A percentile compares a stretch with the other conserved stretches of the same genome.
Conservation (phyloP, 2,797 vertebrate species). For the Chloroceryle inda region DNA sequence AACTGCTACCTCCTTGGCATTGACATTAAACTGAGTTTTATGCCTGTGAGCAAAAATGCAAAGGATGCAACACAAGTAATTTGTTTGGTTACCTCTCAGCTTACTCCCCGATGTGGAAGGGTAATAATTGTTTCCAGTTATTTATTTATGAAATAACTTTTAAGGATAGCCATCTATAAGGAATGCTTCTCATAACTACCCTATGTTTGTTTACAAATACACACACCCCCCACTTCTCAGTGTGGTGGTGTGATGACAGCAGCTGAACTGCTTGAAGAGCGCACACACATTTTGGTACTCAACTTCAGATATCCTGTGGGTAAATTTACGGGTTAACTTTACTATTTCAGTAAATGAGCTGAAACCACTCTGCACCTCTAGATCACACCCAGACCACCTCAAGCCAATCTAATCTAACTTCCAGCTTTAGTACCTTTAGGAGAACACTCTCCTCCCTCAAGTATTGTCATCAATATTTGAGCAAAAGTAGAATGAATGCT, state of each 20-base stretch:
- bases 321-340: background rate
- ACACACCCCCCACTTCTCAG: background rate
- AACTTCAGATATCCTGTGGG: background rate
- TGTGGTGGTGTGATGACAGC: background rate
- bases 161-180: background rate
- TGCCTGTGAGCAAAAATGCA: background rate
- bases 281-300: background rate
- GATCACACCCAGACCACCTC: rapidly evolving
- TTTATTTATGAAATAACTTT: background rate
- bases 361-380: background rate
- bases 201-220: background rate
- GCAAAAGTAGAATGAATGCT: background rate
- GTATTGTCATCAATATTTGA: background rate
- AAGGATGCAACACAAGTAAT: background rate
- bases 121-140: background rate
- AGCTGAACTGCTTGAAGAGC: background rate
- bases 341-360: background rate
- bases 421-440: background rate
- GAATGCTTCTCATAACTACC: background rate
- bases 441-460: background rate
- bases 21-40: background rate
- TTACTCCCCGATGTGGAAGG: background rate
- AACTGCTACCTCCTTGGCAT: background rate
- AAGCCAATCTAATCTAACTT: background rate
- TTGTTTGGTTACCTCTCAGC: background rate